These are phyloP conservation scores for Thecophora atra DNA, from an alignment of 2,888 invertebrate species.

Conservation along the genomic window DNA sequence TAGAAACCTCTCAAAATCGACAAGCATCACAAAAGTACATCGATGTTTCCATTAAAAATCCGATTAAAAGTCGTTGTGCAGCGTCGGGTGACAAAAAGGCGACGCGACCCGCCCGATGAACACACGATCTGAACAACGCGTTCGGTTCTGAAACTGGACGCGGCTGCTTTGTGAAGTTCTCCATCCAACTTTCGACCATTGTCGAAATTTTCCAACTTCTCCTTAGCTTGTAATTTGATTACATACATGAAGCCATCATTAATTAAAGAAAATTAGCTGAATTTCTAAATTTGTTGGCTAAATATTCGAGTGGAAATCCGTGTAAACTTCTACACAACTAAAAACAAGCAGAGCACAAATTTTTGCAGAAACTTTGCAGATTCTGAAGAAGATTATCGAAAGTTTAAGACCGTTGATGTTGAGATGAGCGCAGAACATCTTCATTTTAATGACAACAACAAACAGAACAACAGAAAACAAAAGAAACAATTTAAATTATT, in stretches of 20 bases:
- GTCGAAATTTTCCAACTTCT: background rate
- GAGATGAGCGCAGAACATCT: too few relatives aligned
- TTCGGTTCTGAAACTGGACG: background rate
- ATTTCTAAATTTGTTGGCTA: background rate
- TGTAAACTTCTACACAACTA: too few relatives aligned
- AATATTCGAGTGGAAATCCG: background rate
- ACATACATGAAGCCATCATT: background rate
- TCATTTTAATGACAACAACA: too few relatives aligned
- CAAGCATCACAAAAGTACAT: background rate
- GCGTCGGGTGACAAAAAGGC: background rate
- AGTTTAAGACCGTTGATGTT: too few relatives aligned
- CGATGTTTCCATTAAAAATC: too few relatives aligned
- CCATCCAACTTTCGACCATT: background rate
- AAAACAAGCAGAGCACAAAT: too few relatives aligned
- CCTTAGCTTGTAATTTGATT: background rate
- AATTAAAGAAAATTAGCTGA: constrained; percentile 8
- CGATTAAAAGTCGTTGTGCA: background rate
- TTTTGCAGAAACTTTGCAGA: too few relatives aligned
- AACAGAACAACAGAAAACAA: too few relatives aligned
- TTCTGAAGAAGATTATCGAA: too few relatives aligned
- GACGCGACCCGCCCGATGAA: background rate
- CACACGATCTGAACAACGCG: too few relatives aligned
- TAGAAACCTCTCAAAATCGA: background rate
- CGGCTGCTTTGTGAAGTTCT: too few relatives aligned
- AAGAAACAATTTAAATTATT: too few relatives aligned